Evolutionary conservation across 2,797 vertebrate species (phyloP).

Genomic region (Morelia viridis): DNA sequence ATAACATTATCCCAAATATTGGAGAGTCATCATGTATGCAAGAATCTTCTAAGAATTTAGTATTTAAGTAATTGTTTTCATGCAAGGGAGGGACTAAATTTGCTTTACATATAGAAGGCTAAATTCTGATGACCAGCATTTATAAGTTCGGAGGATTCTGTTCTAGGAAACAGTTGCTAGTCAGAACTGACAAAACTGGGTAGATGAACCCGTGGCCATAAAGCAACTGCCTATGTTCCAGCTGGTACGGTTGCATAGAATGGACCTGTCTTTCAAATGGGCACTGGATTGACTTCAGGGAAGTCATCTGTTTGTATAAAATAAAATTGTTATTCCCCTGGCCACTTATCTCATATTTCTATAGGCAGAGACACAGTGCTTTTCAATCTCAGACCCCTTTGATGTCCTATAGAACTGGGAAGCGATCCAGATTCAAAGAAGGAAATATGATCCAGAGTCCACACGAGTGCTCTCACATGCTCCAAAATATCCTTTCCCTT

Average conservation of each 20-base stretch:
- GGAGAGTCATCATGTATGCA: background rate
- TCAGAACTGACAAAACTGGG: background rate
- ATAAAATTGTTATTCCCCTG: background rate
- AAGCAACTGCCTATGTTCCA: background rate
- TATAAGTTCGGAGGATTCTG: background rate
- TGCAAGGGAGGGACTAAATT: background rate
- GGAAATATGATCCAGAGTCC: background rate
- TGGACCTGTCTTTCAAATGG: background rate
- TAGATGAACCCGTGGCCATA: background rate
- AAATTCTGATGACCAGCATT: background rate
- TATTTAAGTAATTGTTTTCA: background rate
- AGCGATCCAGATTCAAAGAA: background rate
- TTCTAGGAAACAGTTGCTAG: background rate
- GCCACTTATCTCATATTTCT: background rate
- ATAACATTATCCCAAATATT: background rate
- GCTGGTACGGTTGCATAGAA: background rate
- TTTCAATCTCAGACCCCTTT: background rate
- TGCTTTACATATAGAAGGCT: background rate
- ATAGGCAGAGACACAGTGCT: background rate
- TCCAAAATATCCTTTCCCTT: background rate
- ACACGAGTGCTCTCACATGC: background rate
- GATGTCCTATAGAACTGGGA: background rate
- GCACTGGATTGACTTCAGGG: background rate
- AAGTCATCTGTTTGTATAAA: background rate
- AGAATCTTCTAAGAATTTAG: background rate